phyloP scores from a whole-genome alignment of 1,140 invertebrate species.

The Himalopsyche phryganea region DNA sequence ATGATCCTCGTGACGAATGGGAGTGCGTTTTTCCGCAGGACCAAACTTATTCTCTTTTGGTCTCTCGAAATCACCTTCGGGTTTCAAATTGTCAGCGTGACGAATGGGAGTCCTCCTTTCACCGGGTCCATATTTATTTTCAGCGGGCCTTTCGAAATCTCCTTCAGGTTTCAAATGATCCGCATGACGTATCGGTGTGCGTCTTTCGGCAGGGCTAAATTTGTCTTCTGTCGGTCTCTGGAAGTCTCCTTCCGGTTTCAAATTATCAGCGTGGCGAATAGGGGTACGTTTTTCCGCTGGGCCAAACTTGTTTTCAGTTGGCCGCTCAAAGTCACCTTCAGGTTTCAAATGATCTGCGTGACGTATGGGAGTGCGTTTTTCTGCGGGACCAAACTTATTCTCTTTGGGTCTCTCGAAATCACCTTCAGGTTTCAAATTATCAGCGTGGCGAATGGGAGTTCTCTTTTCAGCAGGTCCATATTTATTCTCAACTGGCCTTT shows the following conservation, averaged over 20 bases:
- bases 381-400: conserved; percentile 43
- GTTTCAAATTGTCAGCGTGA: conserved; percentile 54
- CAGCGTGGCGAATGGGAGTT: conserved; percentile 46
- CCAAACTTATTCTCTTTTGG: conserved; percentile 40
- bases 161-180: conserved; percentile 67
- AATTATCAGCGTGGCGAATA: conserved; percentile 61
- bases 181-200: conserved; percentile 55
- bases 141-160: conserved; percentile 56
- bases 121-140: conserved; percentile 42
- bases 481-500: conserved; percentile 43
- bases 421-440: conserved; percentile 57
- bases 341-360: conserved; percentile 55
- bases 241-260: conserved; percentile 62
- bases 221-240: conserved; percentile 53
- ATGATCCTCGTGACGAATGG: conserved; percentile 53
- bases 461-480: conserved; percentile 49
- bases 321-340: conserved; percentile 55
- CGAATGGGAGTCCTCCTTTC: conserved; percentile 56
- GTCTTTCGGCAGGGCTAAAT: conserved; percentile 56
- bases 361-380: conserved; percentile 44
- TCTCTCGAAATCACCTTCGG: conserved; percentile 58
- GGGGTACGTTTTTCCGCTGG: conserved; percentile 59
- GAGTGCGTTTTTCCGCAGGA: conserved; percentile 49
- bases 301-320: conserved; percentile 42
- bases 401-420: conserved; percentile 53